Conservation (phyloP, 2,888 invertebrate genomes). For the Osmoderma eremita region DNA sequence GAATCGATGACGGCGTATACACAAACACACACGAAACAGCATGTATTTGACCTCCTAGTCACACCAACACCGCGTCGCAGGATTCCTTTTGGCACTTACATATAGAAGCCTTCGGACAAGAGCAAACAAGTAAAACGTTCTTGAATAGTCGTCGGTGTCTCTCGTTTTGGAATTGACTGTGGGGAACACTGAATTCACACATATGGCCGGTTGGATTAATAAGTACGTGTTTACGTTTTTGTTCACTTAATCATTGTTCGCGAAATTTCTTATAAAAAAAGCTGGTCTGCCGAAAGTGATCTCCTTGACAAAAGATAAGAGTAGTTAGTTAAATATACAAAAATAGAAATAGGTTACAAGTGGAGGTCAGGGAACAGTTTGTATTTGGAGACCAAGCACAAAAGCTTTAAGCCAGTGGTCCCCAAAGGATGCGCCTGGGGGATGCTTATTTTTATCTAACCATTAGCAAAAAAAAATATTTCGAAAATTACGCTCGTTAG, state of each 20-base stretch:
- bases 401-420: too few species aligned
- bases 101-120: neutral
- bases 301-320: too few species aligned
- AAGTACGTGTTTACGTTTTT: neutral
- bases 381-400: too few species aligned
- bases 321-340: too few species aligned
- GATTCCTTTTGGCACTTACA: neutral
- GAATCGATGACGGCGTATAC: constrained; percentile 19
- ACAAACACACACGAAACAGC: constrained; percentile 13
- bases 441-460: too few species aligned
- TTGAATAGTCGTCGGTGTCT: constrained; percentile 15
- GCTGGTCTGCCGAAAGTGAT: too few species aligned
- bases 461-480: too few species aligned
- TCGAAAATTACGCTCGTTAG: too few species aligned
- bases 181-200: constrained; percentile 19
- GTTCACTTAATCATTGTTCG: constrained; percentile 9
- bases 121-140: neutral
- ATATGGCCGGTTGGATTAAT: neutral
- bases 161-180: constrained; percentile 41
- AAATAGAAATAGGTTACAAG: too few species aligned
- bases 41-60: constrained; percentile 20
- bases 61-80: constrained; percentile 12
- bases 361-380: too few species aligned
- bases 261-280: too few species aligned
- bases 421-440: too few species aligned